Base-by-base conservation (phyloP, 2,888 invertebrate genomes). In the Ectropis crepuscularia region DNA sequence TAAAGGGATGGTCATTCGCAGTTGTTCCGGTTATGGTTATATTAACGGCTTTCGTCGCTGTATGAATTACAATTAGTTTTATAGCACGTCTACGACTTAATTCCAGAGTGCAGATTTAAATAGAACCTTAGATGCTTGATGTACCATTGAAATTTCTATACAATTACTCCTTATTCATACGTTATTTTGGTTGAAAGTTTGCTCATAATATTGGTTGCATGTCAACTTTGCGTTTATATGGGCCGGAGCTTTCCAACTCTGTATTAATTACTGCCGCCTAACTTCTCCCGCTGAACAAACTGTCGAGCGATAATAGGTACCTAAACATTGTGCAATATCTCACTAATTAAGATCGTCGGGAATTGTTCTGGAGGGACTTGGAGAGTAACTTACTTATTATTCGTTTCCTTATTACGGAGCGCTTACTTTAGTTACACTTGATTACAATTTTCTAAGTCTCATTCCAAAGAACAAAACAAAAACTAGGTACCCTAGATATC, bases 321-420 rank as follows among this genome's bases (percentile, higher is more conserved):
- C 47, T 48, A 55, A 85, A 85, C 84, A 82, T 79, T 80, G 77
- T 73, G 75, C 81, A 80, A 83, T 85, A 83, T 80, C 78, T 79
- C 77, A 78, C 79, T 83, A 84, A 86, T 83, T 81, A 80, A 79
- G 76, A 77, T 77, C 72, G 74, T 73, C 54, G 43, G 62, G 64
- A 72, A 69, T 68, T 51, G 48, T 53, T 67, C 50, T 55, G 39
- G 53, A 58, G 53, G 54, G 7, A 43, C 46, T 46, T 42, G 53
- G 7, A 42, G 38, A 53, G 51, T 61, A 49, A 60, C 28, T 59
- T 53, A 45, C 37, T 45, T 39, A 5, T 37, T 55, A 53, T 28
- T 28, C 16, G 54, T 39, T 54, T 49, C 8, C 50, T 38, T 43
- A 53, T 37, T 28, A 28, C 57, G 43, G 10, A 38, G 57, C 16